Base-by-base conservation (phyloP, 2,113 vertebrate species). In the Pseudorhombus dupliciocellatus region DNA sequence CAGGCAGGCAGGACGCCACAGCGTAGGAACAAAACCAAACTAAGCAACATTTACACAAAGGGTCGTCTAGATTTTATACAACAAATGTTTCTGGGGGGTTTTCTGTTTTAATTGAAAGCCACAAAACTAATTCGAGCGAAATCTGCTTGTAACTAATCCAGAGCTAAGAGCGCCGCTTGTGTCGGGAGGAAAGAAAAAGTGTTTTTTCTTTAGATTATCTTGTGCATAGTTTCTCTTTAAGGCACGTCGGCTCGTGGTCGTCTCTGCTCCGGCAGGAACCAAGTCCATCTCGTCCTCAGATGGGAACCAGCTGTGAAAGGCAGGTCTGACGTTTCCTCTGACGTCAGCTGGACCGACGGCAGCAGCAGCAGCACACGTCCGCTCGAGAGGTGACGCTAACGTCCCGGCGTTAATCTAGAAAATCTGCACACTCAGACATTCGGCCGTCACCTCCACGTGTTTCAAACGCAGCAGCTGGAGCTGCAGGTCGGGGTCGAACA, bases 201-300 rank as follows among this genome's bases (percentile, higher is more conserved):
- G 46, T 73, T 63, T 2, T 7, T 28, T 4, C 5, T 40, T 18
- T 20, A 34, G 8, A 34, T 55, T 68, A 40, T 66, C 18, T 91
- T 73, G 97, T 99, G 96, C 97, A 98, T 98, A 98, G 97, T 95
- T 93, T 92, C 86, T 94, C 87, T 83, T 48, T 94, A 98, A 98
- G 97, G 97, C 97, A 99, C 97, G 42, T 90, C 34, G 87, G 90
- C 83, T 79, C 75, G 90, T 89, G 56, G 75, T 84, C 67, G 51
- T 76, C 62, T 78, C 73, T 67, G 53, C 72, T 84, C 80, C 77
- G 82, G 81, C 69, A 81, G 70, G 80, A 83, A 87, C 88, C 65
- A 55, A 62, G 57, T 48, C 71, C 53, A 40, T 63, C 72, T 87
- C 44, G 40, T 2, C n/a, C 4, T 77, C 60, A 70, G 73, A 68